Percentiles rank a stretch among this genome's conserved stretches.
phyloP scores from a whole-genome alignment of 2,797 vertebrate species.

The Anguilla marmorata region DNA sequence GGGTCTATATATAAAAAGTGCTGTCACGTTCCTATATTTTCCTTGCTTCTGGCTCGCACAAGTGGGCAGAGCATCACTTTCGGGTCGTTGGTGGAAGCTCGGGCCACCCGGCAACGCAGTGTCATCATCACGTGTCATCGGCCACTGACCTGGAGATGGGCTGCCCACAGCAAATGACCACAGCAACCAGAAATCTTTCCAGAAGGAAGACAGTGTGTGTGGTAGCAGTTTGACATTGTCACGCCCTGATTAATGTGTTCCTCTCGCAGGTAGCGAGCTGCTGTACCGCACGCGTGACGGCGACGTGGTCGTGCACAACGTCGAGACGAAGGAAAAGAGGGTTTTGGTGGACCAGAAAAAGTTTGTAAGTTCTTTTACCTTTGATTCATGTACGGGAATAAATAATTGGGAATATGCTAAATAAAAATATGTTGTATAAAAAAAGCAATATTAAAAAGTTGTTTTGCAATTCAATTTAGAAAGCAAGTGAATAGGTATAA shows the following conservation, averaged over 20 bases:
- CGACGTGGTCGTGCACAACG: conserved; percentile 82
- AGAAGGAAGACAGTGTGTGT: neutral
- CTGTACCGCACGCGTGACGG: conserved; percentile 87
- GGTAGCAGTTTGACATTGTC: neutral
- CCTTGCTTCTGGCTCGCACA: neutral
- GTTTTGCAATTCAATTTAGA: neutral
- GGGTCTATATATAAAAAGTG: no score
- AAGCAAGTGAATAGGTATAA: neutral
- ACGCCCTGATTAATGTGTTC: neutral
- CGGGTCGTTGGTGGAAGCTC: neutral
- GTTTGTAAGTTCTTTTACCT: conserved; percentile 82
- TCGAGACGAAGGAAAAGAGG: conserved; percentile 79
- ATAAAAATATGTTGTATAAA: no score
- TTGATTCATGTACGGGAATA: neutral
- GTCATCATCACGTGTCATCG: neutral
- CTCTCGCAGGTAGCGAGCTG: conserved; percentile 81
- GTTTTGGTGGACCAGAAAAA: conserved; percentile 92
- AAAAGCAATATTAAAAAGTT: neutral
- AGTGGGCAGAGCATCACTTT: neutral
- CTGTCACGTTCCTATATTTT: neutral
- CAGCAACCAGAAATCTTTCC: neutral
- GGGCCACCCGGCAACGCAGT: neutral
- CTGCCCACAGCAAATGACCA: neutral
- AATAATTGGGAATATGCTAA: no score
- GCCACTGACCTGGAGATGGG: neutral